Evolutionary conservation across 2,888 invertebrate genomes (phyloP), one percentile per base, ranked within the genome.

Genomic region (Trichopria drosophilae): DNA sequence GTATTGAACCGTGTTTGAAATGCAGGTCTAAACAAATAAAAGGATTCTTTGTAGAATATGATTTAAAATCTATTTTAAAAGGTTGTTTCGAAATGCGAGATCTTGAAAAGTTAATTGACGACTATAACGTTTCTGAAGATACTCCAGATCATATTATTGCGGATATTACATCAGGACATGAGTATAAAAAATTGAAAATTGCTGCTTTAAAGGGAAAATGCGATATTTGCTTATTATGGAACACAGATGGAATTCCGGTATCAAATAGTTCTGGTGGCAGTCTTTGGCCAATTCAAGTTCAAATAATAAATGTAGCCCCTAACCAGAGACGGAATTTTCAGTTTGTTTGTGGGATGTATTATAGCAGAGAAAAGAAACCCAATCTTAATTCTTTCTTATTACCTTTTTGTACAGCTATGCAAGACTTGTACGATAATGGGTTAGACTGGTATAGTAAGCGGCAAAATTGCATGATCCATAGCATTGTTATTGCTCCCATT

Each of bases 231-330:
- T 41, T 45, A 31, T 9, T 49, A 6, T 50, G 46, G 45, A 50
- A 49, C 34, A 45, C 45, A 1, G 53, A 53, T 29, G 49, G 45
- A 9, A 15, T 29, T 9, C 32, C 47, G 6, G 13, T 47, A 12
- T 10, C 47, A 2, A 47, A 52, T 6, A 46, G 46, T 24, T 49
- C 44, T 10, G 49, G 37, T 19, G 39, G 28, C 16, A 32, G 44
- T 40, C 18, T 49, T n/a, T 53, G 52, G 53, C 48, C 37, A 3
- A 12, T 48, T 7, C 53, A 49, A 28, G 34, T 36, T 20, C 23
- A 49, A 34, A 36, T 53, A 35, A 5, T 44, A 0, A 49, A 53
- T 49, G 31, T 44, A 5, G 19, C 48, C 4, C 28, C 53, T 4
- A 7, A 49, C n/a, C 16, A 32, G 4, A 32, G 48, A 34, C 22